Percentiles rank a stretch among this genome's conserved stretches.
phyloP scores from a whole-genome alignment of 2,797 vertebrate species.

The Falco biarmicus region DNA sequence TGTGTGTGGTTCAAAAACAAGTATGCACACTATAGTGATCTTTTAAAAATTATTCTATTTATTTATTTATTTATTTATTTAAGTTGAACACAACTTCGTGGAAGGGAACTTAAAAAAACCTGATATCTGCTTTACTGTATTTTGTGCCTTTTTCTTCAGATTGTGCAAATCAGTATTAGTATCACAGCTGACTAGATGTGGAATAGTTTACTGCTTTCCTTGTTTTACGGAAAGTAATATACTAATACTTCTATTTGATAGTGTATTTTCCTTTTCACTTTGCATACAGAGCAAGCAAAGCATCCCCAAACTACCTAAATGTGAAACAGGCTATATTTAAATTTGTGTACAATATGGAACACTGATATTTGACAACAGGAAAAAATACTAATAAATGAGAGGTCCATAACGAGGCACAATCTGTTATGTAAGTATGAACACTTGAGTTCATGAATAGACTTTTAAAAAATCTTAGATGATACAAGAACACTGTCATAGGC shows the following conservation, averaged over 20 bases:
- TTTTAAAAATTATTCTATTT: background rate
- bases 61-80: too few relatives aligned
- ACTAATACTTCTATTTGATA: background rate
- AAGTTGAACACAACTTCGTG: background rate
- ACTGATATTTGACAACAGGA: background rate
- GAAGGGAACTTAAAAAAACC: background rate
- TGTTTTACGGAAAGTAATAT: background rate
- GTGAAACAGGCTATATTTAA: background rate
- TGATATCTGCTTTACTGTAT: background rate
- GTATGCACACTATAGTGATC: background rate
- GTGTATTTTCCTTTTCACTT: background rate
- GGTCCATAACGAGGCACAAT: background rate
- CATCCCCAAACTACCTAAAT: background rate
- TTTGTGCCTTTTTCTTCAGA: background rate
- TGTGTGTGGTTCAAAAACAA: background rate
- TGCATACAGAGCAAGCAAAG: background rate
- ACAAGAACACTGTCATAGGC: background rate
- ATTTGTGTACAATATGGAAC: background rate
- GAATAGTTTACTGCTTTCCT: background rate
- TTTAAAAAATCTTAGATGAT: accelerated
- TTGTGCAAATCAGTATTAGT: background rate
- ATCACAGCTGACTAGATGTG: background rate
- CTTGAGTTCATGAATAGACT: background rate
- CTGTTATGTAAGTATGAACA: background rate
- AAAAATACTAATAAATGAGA: background rate